Evolutionary conservation across 2,113 vertebrate genomes (phyloP).

Genomic region (Rissa tridactyla): DNA sequence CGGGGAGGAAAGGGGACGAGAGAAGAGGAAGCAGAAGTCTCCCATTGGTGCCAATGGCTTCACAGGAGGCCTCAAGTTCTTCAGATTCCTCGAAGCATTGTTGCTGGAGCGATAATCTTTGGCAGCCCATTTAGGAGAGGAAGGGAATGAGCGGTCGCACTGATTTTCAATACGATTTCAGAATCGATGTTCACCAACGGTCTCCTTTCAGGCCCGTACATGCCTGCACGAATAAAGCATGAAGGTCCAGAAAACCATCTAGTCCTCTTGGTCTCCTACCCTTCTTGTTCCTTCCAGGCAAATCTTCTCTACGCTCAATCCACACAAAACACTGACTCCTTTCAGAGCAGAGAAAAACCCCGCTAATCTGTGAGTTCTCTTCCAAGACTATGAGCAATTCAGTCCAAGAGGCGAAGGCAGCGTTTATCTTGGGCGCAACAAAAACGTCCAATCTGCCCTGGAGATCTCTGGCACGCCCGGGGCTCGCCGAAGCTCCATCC

Average conservation of each 20-base stretch:
- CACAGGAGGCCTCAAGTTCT: slow-evolving; percentile 38
- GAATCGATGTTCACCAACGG: background rate
- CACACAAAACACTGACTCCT: background rate
- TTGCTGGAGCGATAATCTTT: slow-evolving; percentile 25
- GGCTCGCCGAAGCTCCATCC: background rate
- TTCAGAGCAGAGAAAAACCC: background rate
- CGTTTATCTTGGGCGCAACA: slow-evolving; percentile 8
- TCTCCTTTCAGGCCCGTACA: background rate
- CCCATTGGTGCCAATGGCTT: slow-evolving; percentile 45
- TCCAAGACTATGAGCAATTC: background rate
- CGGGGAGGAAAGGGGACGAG: background rate
- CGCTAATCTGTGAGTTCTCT: background rate
- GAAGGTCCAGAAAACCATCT: background rate
- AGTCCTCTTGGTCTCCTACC: background rate
- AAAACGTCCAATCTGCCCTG: slow-evolving; percentile 12
- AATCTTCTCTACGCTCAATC: background rate
- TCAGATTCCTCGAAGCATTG: slow-evolving; percentile 49
- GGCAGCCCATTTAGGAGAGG: background rate
- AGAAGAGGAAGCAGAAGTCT: slow-evolving; percentile 25
- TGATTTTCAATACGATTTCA: background rate
- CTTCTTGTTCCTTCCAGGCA: background rate
- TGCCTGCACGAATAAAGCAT: background rate
- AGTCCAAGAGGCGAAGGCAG: background rate
- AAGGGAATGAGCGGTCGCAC: background rate
- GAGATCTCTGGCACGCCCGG: slow-evolving; percentile 16